These are phyloP conservation scores for Shinisaurus crocodilurus DNA, from an alignment of 2,113 vertebrate genomes.

Conservation along the genomic window DNA sequence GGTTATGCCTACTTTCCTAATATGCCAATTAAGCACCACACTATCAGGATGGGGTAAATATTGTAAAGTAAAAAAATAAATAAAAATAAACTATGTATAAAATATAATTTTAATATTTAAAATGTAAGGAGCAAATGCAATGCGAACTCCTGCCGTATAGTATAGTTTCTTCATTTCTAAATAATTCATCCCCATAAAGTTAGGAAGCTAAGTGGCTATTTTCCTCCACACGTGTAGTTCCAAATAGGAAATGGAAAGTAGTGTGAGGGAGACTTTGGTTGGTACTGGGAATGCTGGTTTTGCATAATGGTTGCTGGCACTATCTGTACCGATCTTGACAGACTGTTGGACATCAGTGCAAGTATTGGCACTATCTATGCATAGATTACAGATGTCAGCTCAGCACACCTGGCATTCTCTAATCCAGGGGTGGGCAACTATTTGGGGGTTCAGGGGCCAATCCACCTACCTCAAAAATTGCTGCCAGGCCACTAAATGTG, in stretches of 20 bases:
- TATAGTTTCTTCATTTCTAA: neutral
- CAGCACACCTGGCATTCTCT: neutral
- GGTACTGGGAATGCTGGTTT: neutral
- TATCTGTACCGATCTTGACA: neutral
- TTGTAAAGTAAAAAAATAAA: conserved; percentile 20
- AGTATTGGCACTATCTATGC: neutral
- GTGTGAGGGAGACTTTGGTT: neutral
- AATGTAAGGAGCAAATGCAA: neutral
- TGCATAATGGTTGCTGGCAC: neutral
- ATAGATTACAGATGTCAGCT: neutral
- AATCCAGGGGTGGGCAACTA: too few species aligned
- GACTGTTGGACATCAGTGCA: neutral
- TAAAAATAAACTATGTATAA: neutral
- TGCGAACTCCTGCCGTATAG: neutral
- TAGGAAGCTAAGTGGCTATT: neutral
- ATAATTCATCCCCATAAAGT: neutral
- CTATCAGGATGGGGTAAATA: neutral
- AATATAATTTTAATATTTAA: neutral
- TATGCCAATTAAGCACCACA: neutral
- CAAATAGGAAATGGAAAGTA: neutral
- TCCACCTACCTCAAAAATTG: too few species aligned
- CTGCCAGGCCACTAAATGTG: too few species aligned
- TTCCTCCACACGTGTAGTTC: neutral
- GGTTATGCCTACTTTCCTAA: conserved; percentile 37
- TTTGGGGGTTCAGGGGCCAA: too few species aligned